Conservation (phyloP, 2,888 invertebrate genomes). For the Matsumyia berberina region DNA sequence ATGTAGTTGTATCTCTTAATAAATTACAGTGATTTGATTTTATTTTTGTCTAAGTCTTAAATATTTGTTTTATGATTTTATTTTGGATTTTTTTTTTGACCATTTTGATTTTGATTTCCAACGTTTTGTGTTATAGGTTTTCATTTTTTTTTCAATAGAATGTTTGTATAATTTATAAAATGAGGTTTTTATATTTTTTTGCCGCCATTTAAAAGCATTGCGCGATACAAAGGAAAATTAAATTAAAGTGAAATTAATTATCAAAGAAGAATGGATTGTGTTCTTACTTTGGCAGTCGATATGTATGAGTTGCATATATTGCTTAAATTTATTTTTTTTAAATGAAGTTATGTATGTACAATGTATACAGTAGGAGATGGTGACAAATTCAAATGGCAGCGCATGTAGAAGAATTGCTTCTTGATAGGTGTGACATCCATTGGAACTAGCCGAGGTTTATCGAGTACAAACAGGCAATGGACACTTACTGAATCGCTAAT, state of each 20-base stretch:
- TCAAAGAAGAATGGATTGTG: constrained; percentile 13
- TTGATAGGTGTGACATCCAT: no score
- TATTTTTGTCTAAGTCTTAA: constrained; percentile 40
- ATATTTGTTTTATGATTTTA: constrained; percentile 22
- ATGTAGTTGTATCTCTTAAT: constrained; percentile 52
- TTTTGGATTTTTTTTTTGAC: constrained; percentile 22
- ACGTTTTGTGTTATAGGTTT: constrained; percentile 21
- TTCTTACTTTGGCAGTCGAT: constrained; percentile 72
- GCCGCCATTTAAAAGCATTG: constrained; percentile 32
- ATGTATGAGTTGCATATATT: constrained; percentile 75
- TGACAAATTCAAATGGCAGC: constrained; percentile 28
- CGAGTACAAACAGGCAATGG: no score
- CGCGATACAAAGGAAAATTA: not conserved
- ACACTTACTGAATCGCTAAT: no score
- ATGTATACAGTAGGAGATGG: constrained; percentile 26
- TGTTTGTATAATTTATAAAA: constrained; percentile 28
- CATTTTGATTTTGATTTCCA: constrained; percentile 61
- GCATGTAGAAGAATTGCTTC: no score
- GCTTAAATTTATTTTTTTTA: constrained; percentile 54
- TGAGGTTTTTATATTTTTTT: constrained; percentile 38
- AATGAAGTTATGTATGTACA: not conserved
- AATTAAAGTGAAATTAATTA: constrained; percentile 24
- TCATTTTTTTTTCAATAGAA: constrained; percentile 7
- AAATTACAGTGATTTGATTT: constrained; percentile 56
- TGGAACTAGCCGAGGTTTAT: no score